Percentiles rank a stretch among this genome's conserved stretches.
These are phyloP conservation scores for Fistularia tabacaria DNA, from an alignment of 2,797 vertebrate species.

Conservation along the genomic window DNA sequence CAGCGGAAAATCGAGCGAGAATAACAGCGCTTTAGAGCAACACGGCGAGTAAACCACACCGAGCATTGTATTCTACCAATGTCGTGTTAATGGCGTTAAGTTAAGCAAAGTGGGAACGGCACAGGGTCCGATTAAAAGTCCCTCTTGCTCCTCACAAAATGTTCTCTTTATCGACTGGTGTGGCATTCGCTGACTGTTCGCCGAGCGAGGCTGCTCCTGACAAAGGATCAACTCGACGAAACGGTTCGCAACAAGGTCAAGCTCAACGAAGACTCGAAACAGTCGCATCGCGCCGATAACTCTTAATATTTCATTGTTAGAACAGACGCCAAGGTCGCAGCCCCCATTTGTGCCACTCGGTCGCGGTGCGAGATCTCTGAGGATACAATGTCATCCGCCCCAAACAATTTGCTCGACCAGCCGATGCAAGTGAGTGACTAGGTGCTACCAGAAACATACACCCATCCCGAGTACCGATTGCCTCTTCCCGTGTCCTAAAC, in stretches of 20 bases:
- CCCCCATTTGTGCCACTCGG: conserved; percentile 27
- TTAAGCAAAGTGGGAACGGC: conserved; percentile 32
- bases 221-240: conserved; percentile 67
- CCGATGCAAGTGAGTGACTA: conserved; percentile 19
- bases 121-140: conserved; percentile 33
- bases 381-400: conserved; percentile 69
- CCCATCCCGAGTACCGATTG: neutral
- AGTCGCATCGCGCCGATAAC: conserved; percentile 18
- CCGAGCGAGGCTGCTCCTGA: conserved; percentile 30
- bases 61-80: conserved; percentile 19
- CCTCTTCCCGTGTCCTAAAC: no score
- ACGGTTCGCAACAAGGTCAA: conserved; percentile 76
- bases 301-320: conserved; percentile 36
- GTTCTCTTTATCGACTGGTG: conserved; percentile 28
- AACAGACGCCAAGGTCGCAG: conserved; percentile 57
- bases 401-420: conserved; percentile 49
- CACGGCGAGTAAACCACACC: conserved; percentile 1
- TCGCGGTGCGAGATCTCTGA: conserved; percentile 29
- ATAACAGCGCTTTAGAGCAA: conserved; percentile 24
- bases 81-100: conserved; percentile 20
- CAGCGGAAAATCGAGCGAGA: conserved; percentile 36
- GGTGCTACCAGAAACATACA: neutral
- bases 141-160: conserved; percentile 44
- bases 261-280: conserved; percentile 21
- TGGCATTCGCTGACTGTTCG: conserved; percentile 60